These are phyloP conservation scores for Phasianus colchicus DNA, from an alignment of 2,113 vertebrate genomes.

Conservation along the genomic window DNA sequence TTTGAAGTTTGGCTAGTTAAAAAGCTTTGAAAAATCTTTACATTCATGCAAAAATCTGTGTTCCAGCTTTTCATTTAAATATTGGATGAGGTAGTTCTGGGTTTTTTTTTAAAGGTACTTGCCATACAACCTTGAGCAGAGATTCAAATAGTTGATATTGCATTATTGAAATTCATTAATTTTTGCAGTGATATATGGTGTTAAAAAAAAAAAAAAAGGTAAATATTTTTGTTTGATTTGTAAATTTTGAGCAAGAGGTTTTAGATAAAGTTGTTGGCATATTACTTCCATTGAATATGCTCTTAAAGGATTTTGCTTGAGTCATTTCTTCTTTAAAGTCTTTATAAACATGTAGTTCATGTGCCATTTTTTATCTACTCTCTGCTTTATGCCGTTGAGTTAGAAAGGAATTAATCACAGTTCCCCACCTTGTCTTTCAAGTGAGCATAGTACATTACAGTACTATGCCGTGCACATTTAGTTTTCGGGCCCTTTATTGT, in stretches of 20 bases:
- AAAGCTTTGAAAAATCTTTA: neutral
- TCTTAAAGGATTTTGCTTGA: conserved; percentile 12
- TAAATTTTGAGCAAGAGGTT: neutral
- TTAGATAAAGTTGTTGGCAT: neutral
- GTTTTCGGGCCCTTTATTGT: conserved; percentile 24
- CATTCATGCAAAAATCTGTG: neutral
- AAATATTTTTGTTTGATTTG: neutral
- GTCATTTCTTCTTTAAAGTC: conserved; percentile 1
- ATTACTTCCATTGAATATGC: conserved; percentile 8
- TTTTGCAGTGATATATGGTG: neutral
- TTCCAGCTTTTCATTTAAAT: neutral
- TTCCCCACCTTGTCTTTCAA: conserved; percentile 47
- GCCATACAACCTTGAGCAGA: neutral
- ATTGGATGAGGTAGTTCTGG: neutral
- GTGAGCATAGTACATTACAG: neutral
- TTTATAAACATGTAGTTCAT: conserved; percentile 3
- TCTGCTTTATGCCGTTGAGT: neutral
- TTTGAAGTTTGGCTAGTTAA: neutral
- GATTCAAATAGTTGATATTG: neutral
- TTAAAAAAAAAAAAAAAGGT: neutral
- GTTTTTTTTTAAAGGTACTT: neutral
- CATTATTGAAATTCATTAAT: neutral
- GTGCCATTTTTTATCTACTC: conserved; percentile 8
- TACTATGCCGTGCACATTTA: neutral
- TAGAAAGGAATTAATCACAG: conserved; percentile 27